A percentile compares a stretch with the other conserved stretches of the same genome.
Evolutionary conservation across 1,140 invertebrate genomes (phyloP).

Genomic region (Kradibia gibbosae): DNA sequence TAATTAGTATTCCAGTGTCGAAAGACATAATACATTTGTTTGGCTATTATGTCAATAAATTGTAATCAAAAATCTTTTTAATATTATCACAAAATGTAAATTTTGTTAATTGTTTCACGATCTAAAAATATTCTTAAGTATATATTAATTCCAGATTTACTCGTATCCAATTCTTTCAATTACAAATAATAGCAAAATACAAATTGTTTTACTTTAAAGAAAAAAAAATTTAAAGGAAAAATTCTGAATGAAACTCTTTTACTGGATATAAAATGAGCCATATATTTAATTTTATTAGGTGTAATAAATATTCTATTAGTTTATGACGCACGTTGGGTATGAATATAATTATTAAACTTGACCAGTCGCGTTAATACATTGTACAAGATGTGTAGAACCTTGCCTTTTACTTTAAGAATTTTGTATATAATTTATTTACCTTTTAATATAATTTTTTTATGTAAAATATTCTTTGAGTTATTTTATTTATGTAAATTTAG

Average conservation of each 20-base stretch:
- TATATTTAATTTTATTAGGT: conserved; percentile 11
- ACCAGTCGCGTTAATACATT: conserved; percentile 28
- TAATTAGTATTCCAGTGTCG: no score
- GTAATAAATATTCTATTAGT: conserved; percentile 33
- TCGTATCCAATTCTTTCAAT: conserved; percentile 20
- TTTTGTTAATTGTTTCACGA: background rate
- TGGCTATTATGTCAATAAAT: conserved; percentile 2
- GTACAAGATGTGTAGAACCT: conserved; percentile 45
- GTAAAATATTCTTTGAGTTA: background rate
- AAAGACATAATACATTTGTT: background rate
- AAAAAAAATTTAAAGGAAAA: no score
- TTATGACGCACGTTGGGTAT: conserved; percentile 11
- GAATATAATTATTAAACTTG: background rate
- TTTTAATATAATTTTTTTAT: conserved; percentile 47
- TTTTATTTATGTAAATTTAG: no score
- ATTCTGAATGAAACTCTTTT: conserved; percentile 19
- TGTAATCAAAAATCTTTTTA: background rate
- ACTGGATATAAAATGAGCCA: conserved; percentile 15
- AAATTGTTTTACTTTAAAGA: no score
- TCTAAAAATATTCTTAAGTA: conserved; percentile 40
- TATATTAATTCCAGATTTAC: conserved; percentile 32
- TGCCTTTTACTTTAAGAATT: conserved; percentile 50
- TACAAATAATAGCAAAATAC: no score
- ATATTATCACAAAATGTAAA: no score
- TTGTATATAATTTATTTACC: conserved; percentile 54